Conservation (phyloP, 2,113 vertebrate genomes). For the Dasyornis broadbenti region DNA sequence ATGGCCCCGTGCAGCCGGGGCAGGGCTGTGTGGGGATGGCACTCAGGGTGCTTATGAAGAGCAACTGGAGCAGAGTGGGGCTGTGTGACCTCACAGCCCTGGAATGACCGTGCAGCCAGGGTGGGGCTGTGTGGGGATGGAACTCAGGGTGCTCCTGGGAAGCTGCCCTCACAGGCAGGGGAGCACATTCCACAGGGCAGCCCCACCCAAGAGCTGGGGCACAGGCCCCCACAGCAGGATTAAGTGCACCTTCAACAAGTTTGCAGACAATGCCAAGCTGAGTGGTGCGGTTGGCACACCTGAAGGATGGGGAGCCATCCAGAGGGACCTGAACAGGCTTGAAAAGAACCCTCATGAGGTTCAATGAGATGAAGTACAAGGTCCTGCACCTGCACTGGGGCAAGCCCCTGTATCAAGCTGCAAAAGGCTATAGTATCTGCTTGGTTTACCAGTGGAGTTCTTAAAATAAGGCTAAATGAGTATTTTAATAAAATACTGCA, state of each 20-base stretch:
- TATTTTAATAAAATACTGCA: background rate
- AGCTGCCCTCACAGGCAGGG: background rate
- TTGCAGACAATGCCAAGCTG: background rate
- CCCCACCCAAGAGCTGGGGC: too few species aligned
- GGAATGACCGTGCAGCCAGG: background rate
- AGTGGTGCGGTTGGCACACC: background rate
- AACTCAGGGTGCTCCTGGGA: background rate
- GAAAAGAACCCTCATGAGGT: background rate
- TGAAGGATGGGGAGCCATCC: background rate
- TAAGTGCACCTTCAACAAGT: background rate
- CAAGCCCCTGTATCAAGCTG: background rate
- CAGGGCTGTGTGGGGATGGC: background rate
- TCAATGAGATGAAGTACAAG: background rate
- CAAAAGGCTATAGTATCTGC: background rate
- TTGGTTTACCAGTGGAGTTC: background rate
- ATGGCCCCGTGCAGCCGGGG: background rate
- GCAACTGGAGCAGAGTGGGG: background rate
- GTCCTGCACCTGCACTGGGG: background rate
- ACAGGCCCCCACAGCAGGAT: background rate
- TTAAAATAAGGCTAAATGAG: background rate
- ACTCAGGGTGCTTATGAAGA: background rate
- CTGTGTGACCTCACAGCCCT: background rate
- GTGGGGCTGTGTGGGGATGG: background rate
- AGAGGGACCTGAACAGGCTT: background rate
- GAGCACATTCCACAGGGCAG: background rate